Base-by-base conservation (phyloP, 2,113 vertebrate species). In the Pygoscelis adeliae region DNA sequence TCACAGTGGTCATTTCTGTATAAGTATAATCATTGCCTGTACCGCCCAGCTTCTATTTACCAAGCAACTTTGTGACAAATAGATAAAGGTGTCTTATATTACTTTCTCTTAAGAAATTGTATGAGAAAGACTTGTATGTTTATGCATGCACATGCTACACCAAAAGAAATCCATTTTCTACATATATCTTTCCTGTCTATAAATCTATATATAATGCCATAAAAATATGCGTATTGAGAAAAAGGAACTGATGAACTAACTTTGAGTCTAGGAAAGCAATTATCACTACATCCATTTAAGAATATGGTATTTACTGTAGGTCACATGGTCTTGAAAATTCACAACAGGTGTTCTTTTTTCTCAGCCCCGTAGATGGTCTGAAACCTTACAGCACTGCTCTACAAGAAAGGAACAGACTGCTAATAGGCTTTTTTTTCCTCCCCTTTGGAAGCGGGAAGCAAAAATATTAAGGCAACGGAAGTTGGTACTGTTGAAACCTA, bases 191-290 rank as follows among this genome's bases (percentile, higher is more conserved):
- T 58, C 21, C n/a, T 66, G 18, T 40, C 6, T 38, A 18, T 65
- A 66, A 65, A 52, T 61, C 13, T 83, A 2, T 65, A 30, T 47
- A 26, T 78, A 70, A 47, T 82, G 5, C 8, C 14, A 15, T 72
- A 19, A 70, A 85, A 73, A 15, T 0, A 15, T 0, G 0, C 44
- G 2, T 65, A 27, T 49, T 78, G 62, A 71, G 26, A 36, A 73
- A 61, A 58, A 32, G 11, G 3, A 65, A n/a, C 2, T 18, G 3
- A n/a, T 20, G 40, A 78, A 26, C 20, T n/a, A 47, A 61, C 40
- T 90, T 17, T 23, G 34, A 65, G 34, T 78, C 23, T 53, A 62
- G n/a, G 38, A 92, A 71, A 59, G 5, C 30, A 62, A 19, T 78
- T 82, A 42, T 19, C 49, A 52, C 12, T 47, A 52, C 11, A 74